phyloP scores from a whole-genome alignment of 35 echinoderm and acorn worm genomes.

The Eucidaris tribuloides region DNA sequence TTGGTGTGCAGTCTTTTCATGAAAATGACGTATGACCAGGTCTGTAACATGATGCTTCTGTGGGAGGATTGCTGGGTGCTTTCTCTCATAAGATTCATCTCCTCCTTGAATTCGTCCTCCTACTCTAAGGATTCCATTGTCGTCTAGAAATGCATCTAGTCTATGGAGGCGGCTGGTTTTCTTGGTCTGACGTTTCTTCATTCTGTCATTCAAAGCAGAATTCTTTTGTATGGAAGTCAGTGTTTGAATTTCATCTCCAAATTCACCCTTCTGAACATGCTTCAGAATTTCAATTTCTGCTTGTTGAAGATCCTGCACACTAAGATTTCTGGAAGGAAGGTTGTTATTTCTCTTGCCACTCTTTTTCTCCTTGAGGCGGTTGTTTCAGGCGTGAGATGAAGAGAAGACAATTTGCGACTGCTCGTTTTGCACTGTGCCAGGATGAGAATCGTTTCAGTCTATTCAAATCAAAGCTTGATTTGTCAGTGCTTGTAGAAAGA shows the following conservation, averaged over 20 bases:
- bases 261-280: constrained; percentile 21
- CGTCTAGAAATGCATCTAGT: constrained; percentile 46
- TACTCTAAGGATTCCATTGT: constrained; percentile 47
- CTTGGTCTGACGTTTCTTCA: background rate
- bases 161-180: constrained; percentile 1
- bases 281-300: constrained; percentile 29
- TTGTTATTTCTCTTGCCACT: background rate
- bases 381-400: constrained; percentile 8
- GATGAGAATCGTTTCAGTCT: constrained; percentile 23
- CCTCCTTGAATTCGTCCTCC: constrained; percentile 64
- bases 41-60: constrained; percentile 30
- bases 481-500: background rate
- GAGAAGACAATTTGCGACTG: constrained; percentile 14
- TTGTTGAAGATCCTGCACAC: no score
- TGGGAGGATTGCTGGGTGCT: constrained; percentile 60
- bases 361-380: background rate
- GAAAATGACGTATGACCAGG: constrained; percentile 31
- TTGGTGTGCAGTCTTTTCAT: constrained; percentile 30
- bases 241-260: background rate
- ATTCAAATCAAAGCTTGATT: background rate
- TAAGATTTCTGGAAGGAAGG: background rate
- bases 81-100: constrained; percentile 24
- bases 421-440: constrained; percentile 31
- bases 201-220: background rate
- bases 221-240: background rate